Evolutionary conservation across 2,797 vertebrate genomes (phyloP).

Genomic region (Intellagama lesueurii): DNA sequence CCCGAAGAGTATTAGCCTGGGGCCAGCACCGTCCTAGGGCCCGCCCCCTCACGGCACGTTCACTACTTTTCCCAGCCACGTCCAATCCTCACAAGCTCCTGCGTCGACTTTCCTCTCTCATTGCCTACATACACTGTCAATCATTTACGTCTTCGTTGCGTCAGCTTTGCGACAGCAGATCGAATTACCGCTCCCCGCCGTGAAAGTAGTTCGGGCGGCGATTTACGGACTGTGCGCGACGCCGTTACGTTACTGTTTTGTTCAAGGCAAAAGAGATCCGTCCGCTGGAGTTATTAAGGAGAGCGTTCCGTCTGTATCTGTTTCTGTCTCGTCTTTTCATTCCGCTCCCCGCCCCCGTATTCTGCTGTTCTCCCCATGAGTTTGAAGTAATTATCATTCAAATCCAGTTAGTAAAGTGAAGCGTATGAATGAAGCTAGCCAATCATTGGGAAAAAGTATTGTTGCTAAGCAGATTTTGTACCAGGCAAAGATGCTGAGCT

Average conservation of each 20-base stretch:
- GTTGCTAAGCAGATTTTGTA: constrained; percentile 19
- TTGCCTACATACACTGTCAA: constrained; percentile 36
- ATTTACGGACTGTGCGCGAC: constrained; percentile 15
- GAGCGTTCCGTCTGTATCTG: not conserved
- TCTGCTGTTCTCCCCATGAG: not conserved
- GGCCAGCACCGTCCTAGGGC: not conserved
- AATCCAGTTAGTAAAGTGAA: constrained; percentile 43
- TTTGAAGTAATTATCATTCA: constrained; percentile 15
- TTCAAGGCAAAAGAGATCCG: not conserved
- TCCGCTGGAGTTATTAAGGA: not conserved
- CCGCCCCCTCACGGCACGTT: not conserved
- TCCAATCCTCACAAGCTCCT: not conserved
- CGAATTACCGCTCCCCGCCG: constrained; percentile 14
- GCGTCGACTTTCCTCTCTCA: not conserved
- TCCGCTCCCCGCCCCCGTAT: fast-evolving
- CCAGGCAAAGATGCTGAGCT: not conserved
- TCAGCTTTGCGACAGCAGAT: not conserved
- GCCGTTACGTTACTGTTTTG: constrained; percentile 13
- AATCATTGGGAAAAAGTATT: constrained; percentile 42
- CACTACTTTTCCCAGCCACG: not conserved
- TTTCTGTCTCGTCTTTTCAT: fast-evolving
- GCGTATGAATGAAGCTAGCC: not conserved
- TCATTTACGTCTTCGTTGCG: constrained; percentile 3
- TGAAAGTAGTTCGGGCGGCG: constrained; percentile 30
- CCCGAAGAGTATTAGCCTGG: not conserved